Percentiles rank a stretch among this genome's conserved stretches.
Evolutionary conservation across 2,113 vertebrate species (phyloP).

Genomic region (Gila orcuttii): DNA sequence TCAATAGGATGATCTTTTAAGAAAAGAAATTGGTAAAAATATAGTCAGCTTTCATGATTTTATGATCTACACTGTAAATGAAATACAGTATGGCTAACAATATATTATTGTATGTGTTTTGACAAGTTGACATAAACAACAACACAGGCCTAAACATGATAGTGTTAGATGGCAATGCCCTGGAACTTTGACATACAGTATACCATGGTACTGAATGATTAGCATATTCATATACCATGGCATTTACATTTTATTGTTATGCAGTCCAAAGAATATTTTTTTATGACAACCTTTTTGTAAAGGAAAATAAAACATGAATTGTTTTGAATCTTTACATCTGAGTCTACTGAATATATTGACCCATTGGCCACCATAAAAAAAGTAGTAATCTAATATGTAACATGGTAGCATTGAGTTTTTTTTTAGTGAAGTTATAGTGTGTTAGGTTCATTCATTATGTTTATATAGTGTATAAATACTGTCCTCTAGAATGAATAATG

Average conservation of each 20-base stretch:
- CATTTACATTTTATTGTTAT: neutral
- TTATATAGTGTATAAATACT: constrained; percentile 2
- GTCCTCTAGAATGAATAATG: constrained; percentile 24
- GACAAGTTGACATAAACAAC: neutral
- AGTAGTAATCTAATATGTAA: neutral
- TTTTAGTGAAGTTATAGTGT: neutral
- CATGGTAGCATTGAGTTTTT: neutral
- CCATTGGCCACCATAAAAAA: neutral
- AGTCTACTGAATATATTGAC: neutral
- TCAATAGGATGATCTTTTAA: neutral
- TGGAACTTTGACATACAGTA: neutral
- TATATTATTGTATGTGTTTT: neutral
- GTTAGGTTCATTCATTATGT: neutral
- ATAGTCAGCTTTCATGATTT: neutral
- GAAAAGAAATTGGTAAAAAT: neutral
- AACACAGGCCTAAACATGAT: neutral
- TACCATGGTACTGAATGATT: neutral
- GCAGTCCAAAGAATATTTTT: neutral
- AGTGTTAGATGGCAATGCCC: neutral
- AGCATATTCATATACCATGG: neutral
- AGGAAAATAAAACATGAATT: neutral
- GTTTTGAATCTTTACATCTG: neutral
- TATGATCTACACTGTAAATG: neutral
- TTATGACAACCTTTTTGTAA: neutral
- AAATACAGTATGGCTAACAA: neutral